These are phyloP conservation scores for Leuciscus waleckii DNA, from an alignment of 2,797 vertebrate genomes.

Conservation along the genomic window DNA sequence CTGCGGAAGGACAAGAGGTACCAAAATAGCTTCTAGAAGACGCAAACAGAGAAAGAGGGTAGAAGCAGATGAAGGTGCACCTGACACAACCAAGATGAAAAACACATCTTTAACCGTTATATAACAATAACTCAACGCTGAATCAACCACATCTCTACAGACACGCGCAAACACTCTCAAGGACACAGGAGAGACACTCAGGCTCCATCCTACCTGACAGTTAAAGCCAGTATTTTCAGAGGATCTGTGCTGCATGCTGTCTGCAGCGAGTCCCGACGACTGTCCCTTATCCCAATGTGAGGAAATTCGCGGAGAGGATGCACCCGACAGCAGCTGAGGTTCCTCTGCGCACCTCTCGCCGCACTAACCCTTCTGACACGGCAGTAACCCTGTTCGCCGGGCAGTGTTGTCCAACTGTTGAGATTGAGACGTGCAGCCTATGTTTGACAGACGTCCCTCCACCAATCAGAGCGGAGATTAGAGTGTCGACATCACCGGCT, in stretches of 20 bases:
- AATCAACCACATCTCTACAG: slow-evolving; percentile 16
- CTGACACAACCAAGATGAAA: background rate
- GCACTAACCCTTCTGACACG: slow-evolving; percentile 35
- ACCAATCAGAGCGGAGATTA: slow-evolving; percentile 56
- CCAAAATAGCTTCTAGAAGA: slow-evolving; percentile 37
- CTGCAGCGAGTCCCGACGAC: slow-evolving; percentile 24
- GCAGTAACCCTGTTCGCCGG: slow-evolving; percentile 39
- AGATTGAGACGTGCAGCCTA: slow-evolving; percentile 34
- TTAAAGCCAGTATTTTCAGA: slow-evolving; percentile 58
- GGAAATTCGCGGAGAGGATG: slow-evolving; percentile 17
- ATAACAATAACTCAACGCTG: slow-evolving; percentile 11
- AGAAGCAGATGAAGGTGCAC: background rate
- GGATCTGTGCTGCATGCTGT: slow-evolving; percentile 60
- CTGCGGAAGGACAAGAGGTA: slow-evolving; percentile 14
- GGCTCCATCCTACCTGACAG: slow-evolving; percentile 60
- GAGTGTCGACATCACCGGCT: slow-evolving; percentile 51
- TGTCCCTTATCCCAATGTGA: slow-evolving; percentile 35
- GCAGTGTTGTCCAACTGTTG: slow-evolving; percentile 48
- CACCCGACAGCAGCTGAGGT: slow-evolving; percentile 38
- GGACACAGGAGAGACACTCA: slow-evolving; percentile 16
- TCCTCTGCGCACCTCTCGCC: slow-evolving; percentile 44
- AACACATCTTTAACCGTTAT: slow-evolving; percentile 14
- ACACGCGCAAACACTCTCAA: slow-evolving; percentile 35
- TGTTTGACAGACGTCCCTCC: slow-evolving; percentile 45
- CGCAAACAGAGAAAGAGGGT: slow-evolving; percentile 17